Conservation (phyloP, 2,113 vertebrate species). For the Eonycteris spelaea region DNA sequence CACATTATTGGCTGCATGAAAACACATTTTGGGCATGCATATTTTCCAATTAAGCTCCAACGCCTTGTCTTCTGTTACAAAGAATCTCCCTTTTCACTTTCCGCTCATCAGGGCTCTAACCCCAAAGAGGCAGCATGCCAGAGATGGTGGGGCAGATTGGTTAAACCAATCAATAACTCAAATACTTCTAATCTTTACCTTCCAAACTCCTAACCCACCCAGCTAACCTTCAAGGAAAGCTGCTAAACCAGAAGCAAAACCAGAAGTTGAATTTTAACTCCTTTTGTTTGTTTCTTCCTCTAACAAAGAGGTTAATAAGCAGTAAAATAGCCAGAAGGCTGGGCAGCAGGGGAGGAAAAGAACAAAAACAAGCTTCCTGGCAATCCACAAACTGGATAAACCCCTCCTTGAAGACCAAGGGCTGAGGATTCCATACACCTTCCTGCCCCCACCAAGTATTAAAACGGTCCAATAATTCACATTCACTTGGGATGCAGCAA, state of each 20-base stretch:
- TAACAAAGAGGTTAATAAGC: constrained; percentile 46
- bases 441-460: neutral
- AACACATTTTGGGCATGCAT: neutral
- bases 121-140: neutral
- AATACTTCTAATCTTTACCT: neutral
- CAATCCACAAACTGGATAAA: neutral
- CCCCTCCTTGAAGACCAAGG: neutral
- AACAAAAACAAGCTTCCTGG: constrained; percentile 10
- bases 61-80: neutral
- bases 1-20: neutral
- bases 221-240: neutral
- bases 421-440: no score
- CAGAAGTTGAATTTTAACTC: neutral
- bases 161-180: neutral
- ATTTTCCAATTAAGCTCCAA: neutral
- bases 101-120: neutral
- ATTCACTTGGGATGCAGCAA: neutral
- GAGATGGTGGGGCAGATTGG: neutral
- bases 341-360: neutral
- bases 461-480: neutral
- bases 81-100: neutral
- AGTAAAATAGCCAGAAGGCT: constrained; percentile 2
- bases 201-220: neutral
- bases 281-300: constrained; percentile 37
- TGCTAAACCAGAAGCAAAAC: constrained; percentile 19